Evolutionary conservation across 2,797 vertebrate genomes (phyloP).

Genomic region (Prionace glauca): DNA sequence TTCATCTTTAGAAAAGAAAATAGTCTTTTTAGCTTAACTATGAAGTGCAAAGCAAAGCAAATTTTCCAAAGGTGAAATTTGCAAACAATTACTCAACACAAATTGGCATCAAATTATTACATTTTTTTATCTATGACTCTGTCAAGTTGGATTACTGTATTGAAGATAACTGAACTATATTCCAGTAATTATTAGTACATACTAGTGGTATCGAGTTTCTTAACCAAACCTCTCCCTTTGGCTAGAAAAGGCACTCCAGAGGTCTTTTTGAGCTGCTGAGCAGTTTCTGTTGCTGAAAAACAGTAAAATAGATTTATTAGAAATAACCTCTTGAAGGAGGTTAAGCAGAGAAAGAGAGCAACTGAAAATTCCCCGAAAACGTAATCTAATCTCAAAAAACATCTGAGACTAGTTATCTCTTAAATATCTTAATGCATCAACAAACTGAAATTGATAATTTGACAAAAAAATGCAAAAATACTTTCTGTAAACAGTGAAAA

Average conservation of each 20-base stretch:
- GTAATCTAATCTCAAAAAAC: neutral
- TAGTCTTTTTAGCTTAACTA: neutral
- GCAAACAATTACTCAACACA: neutral
- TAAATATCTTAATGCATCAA: neutral
- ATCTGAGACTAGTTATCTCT: neutral
- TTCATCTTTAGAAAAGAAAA: neutral
- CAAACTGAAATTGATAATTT: neutral
- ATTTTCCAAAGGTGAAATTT: neutral
- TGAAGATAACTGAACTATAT: neutral
- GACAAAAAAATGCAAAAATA: neutral
- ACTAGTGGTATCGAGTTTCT: conserved; percentile 97
- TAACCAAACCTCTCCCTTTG: conserved; percentile 91
- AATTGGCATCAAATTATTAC: neutral
- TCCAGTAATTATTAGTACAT: conserved; percentile 48
- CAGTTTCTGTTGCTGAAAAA: conserved; percentile 82
- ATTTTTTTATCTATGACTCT: neutral
- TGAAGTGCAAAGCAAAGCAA: neutral
- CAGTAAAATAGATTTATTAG: conserved; percentile 1
- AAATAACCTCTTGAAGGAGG: neutral
- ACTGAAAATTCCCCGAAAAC: neutral
- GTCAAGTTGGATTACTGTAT: neutral
- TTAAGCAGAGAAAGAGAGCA: neutral
- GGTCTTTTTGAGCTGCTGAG: conserved; percentile 94
- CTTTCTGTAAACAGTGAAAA: neutral
- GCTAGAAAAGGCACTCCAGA: conserved; percentile 93